Conservation (phyloP, 64 coral and sea anemone genomes). For the Catalaphyllia jardinei region DNA sequence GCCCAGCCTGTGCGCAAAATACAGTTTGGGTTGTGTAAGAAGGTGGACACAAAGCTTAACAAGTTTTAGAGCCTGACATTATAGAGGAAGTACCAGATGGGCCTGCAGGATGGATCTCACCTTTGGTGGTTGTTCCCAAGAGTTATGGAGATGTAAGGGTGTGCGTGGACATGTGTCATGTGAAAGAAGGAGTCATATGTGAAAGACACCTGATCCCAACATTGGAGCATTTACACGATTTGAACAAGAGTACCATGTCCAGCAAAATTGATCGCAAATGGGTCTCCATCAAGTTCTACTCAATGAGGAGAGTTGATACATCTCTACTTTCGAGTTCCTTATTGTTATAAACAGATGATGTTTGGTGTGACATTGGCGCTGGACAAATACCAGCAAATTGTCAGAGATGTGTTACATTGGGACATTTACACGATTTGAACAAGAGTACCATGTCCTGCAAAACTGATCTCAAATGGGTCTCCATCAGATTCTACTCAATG, state of each 20-base stretch:
- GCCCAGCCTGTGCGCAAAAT: constrained; percentile 28
- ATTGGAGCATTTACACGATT: constrained; percentile 6
- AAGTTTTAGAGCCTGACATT: constrained; percentile 1
- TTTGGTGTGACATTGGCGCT: background rate
- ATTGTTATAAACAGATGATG: constrained; percentile 11
- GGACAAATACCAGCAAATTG: constrained; percentile 27
- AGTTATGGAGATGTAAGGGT: background rate
- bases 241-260: constrained; percentile 8
- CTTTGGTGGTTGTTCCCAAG: background rate
- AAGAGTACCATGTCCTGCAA: constrained; percentile 13
- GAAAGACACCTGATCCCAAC: constrained; percentile 37
- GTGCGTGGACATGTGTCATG: background rate
- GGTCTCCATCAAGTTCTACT: constrained; percentile 36
- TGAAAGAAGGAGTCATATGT: too few relatives aligned
- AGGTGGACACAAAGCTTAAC: background rate
- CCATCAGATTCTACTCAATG: constrained; percentile 35
- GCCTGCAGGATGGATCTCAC: background rate
- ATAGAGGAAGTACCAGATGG: constrained; percentile 1
- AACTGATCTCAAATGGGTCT: constrained; percentile 32
- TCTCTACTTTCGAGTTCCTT: background rate
- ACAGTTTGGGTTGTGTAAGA: constrained; percentile 39
- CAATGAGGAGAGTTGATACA: background rate
- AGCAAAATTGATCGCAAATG: constrained; percentile 36
- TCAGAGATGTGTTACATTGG: background rate
- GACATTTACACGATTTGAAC: constrained; percentile 17